Conservation (phyloP, 2,113 vertebrate genomes). For the Numida meleagris region DNA sequence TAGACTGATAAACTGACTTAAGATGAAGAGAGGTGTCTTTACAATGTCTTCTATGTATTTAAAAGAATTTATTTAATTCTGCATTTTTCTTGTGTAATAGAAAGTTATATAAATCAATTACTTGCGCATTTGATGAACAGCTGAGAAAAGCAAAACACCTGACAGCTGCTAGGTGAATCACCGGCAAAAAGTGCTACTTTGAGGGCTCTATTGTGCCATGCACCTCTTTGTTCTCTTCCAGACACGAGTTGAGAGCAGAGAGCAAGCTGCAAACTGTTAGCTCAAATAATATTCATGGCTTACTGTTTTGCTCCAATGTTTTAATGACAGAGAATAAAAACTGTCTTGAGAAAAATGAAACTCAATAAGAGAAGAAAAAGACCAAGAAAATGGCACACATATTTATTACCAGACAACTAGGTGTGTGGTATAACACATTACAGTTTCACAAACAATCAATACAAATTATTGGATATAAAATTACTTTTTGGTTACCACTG, state of each 20-base stretch:
- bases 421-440: slow-evolving; percentile 72
- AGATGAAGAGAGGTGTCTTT: background rate
- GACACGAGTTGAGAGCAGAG: background rate
- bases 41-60: background rate
- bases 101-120: rapidly evolving
- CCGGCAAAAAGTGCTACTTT: background rate
- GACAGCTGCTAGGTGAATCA: background rate
- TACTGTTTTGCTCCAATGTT: background rate
- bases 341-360: slow-evolving; percentile 62
- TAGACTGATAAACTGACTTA: background rate
- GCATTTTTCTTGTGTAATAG: background rate
- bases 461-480: slow-evolving; percentile 89
- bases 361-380: slow-evolving; percentile 32
- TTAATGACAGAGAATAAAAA: slow-evolving; percentile 48
- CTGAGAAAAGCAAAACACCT: background rate
- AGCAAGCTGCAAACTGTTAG: background rate
- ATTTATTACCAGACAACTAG: slow-evolving; percentile 74
- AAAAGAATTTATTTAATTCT: background rate
- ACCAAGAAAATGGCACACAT: slow-evolving; percentile 47
- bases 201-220: background rate
- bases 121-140: background rate
- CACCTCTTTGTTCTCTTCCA: background rate
- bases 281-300: slow-evolving; percentile 34
- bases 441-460: slow-evolving; percentile 83
- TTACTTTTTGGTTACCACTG: slow-evolving; percentile 90